phyloP scores from a whole-genome alignment of 2,888 invertebrate genomes.

The Psococerastis gibbosa region DNA sequence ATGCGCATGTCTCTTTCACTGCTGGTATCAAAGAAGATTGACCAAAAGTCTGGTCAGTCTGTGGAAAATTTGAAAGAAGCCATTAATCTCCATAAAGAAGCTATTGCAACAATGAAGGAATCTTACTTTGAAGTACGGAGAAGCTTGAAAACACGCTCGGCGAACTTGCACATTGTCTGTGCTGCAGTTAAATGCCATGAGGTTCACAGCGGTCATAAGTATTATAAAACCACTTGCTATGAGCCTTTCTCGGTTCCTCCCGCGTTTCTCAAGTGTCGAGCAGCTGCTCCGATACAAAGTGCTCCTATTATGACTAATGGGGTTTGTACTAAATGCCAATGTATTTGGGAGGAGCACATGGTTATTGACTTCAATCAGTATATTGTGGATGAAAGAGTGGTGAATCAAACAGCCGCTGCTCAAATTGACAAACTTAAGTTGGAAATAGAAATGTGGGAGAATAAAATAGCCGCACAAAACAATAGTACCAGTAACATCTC shows the following conservation, averaged over 20 bases:
- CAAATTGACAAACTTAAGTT: neutral
- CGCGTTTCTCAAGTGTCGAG: neutral
- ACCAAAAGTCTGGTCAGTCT: no score
- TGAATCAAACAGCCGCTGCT: neutral
- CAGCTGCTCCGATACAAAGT: neutral
- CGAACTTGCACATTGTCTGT: neutral
- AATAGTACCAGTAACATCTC: no score
- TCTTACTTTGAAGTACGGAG: neutral
- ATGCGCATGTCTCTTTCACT: no score
- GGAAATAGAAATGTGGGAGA: no score
- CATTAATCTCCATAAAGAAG: neutral
- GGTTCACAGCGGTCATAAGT: neutral
- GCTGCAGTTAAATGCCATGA: neutral
- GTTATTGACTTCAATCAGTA: neutral
- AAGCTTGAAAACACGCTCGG: neutral
- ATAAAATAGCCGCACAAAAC: no score
- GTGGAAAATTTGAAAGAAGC: neutral
- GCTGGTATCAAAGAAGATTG: no score
- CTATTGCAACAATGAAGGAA: neutral
- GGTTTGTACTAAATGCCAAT: neutral
- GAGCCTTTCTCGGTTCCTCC: neutral
- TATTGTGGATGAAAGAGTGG: neutral
- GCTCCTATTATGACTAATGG: neutral
- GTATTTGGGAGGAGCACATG: neutral
- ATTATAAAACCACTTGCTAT: neutral